phyloP scores from a whole-genome alignment of 2,797 vertebrate species.

The Prunella strophiata region DNA sequence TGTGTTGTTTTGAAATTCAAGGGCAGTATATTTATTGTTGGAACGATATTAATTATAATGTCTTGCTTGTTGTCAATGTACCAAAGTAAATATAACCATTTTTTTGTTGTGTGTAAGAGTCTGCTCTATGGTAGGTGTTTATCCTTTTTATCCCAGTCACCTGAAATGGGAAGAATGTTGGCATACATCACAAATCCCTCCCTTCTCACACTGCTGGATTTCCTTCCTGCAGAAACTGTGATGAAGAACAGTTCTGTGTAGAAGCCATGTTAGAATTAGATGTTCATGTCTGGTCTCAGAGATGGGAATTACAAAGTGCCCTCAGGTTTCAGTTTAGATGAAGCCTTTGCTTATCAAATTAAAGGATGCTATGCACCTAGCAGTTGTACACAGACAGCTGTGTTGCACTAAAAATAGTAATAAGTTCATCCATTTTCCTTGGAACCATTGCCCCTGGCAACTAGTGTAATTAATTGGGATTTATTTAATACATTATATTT shows the following conservation, averaged over 20 bases:
- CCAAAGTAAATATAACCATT: neutral
- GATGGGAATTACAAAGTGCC: neutral
- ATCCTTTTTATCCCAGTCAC: neutral
- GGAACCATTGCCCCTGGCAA: neutral
- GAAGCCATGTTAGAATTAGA: neutral
- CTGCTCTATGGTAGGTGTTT: neutral
- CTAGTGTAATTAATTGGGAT: neutral
- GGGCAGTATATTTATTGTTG: neutral
- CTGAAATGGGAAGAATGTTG: neutral
- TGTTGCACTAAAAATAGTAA: neutral
- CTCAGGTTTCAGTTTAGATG: neutral
- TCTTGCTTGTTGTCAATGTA: neutral
- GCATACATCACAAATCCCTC: neutral
- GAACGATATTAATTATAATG: neutral
- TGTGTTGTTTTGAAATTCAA: neutral
- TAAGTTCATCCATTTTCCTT: neutral
- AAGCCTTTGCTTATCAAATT: neutral
- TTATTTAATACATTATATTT: neutral
- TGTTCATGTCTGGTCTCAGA: neutral
- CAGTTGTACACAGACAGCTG: neutral
- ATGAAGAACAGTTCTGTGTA: neutral
- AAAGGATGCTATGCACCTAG: neutral
- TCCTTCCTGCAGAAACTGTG: neutral
- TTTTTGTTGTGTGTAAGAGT: fast-evolving
- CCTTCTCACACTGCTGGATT: neutral